Base-by-base conservation (phyloP, 1,140 invertebrate species). In the Ruditapes philippinarum region DNA sequence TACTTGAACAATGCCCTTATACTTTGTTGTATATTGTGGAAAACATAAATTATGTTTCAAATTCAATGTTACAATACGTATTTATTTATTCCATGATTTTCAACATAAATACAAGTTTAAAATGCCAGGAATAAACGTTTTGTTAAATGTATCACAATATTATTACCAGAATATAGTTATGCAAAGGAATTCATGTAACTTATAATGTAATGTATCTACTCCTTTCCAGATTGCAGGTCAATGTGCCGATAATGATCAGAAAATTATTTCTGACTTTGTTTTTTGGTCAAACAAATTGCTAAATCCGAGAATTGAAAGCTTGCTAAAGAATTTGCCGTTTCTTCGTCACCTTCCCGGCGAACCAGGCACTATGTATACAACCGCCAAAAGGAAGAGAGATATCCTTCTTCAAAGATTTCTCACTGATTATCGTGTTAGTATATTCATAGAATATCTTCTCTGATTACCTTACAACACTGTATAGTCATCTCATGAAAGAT, bases 301-400 rank as follows among this genome's bases (percentile, higher is more conserved):
- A 9, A 88, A 51, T 42, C 85, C 85, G 7, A 36, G 45, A n/a
- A 31, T 88, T 49, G 85, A 88, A 38, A 65, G 74, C 38, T 40
- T 79, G 9, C n/a, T 88, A 31, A 88, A 88, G 60, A 88, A 88
- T 49, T 70, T 88, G 12, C 85, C 85, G 22, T 76, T 68, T 51
- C 42, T 88, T 40, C 33, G 85, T n/a, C 85, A 88, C 33, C 49
- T 88, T 28, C 85, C 85, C 2, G 40, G 49, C 0, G 54, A 80
- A 38, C 22, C 40, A 7, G 85, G 85, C 1, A 28, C 0, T 9
- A 19, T 88, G 17, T 88, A 65, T 73, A 25, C 28, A 17, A 49
- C n/a, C 9, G 85, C 42, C 1, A 38, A 42, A 12, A 25, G 40
- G 33, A 88, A 80, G 31, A 60, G 85, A 33, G 85, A 88, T 42